Conservation (phyloP, 2,797 vertebrate species). For the Chrosomus eos region DNA sequence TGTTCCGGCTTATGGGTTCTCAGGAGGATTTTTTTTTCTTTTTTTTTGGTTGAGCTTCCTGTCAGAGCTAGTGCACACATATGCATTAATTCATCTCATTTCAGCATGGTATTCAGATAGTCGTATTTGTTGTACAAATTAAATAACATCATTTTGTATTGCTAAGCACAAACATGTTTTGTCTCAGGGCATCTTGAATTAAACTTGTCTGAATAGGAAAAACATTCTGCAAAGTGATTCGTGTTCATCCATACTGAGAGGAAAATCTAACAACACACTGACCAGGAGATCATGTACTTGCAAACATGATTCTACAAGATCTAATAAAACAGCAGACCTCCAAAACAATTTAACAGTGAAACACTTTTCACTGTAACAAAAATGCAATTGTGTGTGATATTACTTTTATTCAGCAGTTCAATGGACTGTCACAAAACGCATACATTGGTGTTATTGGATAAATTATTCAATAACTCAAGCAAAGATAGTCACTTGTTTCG, state of each 20-base stretch:
- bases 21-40: not conserved
- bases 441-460: not conserved
- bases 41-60: not conserved
- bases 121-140: not conserved
- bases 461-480: not conserved
- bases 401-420: not conserved
- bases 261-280: not conserved
- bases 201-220: not conserved
- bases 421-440: too few relatives aligned
- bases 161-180: not conserved
- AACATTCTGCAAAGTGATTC: not conserved
- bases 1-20: not conserved
- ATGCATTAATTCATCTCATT: conserved; percentile 15
- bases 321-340: not conserved
- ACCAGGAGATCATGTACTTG: not conserved
- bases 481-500: not conserved
- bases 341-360: not conserved
- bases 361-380: not conserved
- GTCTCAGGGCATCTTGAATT: not conserved
- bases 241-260: not conserved
- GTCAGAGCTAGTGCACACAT: not conserved
- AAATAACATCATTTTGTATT: conserved; percentile 2
- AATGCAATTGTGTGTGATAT: not conserved
- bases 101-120: not conserved
- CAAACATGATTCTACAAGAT: not conserved